Conservation (phyloP, 2,888 invertebrate species). For the Acrobasis consociella region DNA sequence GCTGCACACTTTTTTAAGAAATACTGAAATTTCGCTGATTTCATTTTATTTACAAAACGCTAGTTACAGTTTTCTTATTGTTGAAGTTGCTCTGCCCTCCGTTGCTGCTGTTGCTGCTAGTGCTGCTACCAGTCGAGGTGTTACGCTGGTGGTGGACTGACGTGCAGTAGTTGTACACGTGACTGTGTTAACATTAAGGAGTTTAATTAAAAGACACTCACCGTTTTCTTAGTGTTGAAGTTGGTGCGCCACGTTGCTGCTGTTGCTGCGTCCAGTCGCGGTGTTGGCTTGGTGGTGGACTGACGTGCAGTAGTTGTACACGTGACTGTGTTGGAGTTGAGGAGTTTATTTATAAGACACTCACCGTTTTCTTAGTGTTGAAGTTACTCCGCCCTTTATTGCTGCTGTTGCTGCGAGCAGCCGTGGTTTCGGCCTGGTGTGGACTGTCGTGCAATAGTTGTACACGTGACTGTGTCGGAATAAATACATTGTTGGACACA, state of each 20-base stretch:
- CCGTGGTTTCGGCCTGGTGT: slow-evolving; percentile 76
- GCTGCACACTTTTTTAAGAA: no score
- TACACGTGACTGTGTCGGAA: slow-evolving; percentile 91
- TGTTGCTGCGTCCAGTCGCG: no score
- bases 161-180: slow-evolving; percentile 99
- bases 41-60: not conserved
- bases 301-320: no score
- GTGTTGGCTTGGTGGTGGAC: no score
- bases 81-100: not conserved
- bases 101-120: slow-evolving; percentile 38
- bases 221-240: no score
- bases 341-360: not conserved
- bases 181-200: slow-evolving; percentile 79
- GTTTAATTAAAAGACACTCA: no score
- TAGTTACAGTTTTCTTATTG: slow-evolving; percentile 55
- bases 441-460: slow-evolving; percentile 99
- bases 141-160: slow-evolving; percentile 90
- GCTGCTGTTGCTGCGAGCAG: slow-evolving; percentile 36
- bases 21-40: no score
- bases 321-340: no score
- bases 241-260: no score
- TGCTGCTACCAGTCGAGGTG: slow-evolving; percentile 32
- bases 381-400: slow-evolving; percentile 21
- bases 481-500: no score
- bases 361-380: slow-evolving; percentile 55